Conservation (phyloP, 1,140 invertebrate genomes). For the Ctenoplectra terminalis region DNA sequence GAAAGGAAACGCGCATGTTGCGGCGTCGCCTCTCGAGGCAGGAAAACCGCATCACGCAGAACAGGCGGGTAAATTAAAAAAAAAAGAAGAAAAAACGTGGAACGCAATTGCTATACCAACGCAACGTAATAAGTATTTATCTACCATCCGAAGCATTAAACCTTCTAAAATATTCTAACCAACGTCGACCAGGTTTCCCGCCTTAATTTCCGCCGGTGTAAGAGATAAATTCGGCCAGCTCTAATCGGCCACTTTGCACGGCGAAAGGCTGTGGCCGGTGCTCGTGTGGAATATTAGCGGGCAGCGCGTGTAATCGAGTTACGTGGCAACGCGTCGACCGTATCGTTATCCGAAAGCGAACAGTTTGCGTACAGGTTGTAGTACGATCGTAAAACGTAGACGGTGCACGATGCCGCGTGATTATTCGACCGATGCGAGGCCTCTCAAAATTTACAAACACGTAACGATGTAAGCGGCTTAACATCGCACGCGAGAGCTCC, state of each 20-base stretch:
- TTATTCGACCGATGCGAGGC: constrained; percentile 52
- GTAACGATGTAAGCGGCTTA: constrained; percentile 62
- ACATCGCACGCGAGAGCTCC: constrained; percentile 59
- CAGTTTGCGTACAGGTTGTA: constrained; percentile 42
- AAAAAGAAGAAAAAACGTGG: too few relatives aligned
- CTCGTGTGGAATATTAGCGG: constrained; percentile 6
- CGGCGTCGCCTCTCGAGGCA: too few relatives aligned
- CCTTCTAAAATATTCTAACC: not conserved
- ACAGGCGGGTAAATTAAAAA: too few relatives aligned
- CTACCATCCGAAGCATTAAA: not conserved
- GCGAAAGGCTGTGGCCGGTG: not conserved
- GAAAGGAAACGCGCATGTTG: too few relatives aligned
- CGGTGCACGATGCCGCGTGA: constrained; percentile 40
- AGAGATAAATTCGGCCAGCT: constrained; percentile 22
- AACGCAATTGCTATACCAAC: too few relatives aligned
- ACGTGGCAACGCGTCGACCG: constrained; percentile 9
- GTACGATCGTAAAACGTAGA: constrained; percentile 28
- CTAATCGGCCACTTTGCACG: not conserved
- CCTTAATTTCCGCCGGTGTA: constrained; percentile 9
- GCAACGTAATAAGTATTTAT: too few relatives aligned
- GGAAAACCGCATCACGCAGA: too few relatives aligned
- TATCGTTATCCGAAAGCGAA: constrained; percentile 38
- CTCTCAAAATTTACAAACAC: constrained; percentile 67
- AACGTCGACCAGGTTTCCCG: not conserved
- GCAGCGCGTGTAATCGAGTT: constrained; percentile 43